These are phyloP conservation scores for Phorcus lineatus DNA, from an alignment of 2,888 invertebrate genomes.

Conservation along the genomic window DNA sequence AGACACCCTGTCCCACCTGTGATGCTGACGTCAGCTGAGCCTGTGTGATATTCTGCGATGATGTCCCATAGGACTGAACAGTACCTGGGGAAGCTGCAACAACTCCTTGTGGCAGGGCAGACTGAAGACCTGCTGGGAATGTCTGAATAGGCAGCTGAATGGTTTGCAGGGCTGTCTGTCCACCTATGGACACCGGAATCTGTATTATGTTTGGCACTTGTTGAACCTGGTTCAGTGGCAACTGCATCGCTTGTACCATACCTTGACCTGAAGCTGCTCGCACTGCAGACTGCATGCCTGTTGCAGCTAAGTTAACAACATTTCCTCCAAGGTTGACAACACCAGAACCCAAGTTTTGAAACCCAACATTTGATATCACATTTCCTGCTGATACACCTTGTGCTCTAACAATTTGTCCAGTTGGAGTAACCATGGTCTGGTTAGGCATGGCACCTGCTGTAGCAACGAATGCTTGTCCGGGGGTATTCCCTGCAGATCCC, in stretches of 20 bases:
- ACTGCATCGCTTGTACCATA: conserved; percentile 80
- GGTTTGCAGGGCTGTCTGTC: conserved; percentile 96
- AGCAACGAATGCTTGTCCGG: conserved; percentile 22
- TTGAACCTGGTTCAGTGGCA: conserved; percentile 78
- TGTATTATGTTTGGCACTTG: conserved; percentile 83
- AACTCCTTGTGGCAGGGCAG: conserved; percentile 31
- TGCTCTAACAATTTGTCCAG: conserved; percentile 63
- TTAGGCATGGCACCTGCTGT: conserved; percentile 64
- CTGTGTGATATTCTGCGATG: conserved; percentile 16
- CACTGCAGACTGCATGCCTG: conserved; percentile 45
- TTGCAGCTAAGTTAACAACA: conserved; percentile 56
- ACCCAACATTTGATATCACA: conserved; percentile 51
- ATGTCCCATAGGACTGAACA: background rate
- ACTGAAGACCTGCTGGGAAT: conserved; percentile 76
- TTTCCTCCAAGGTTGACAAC: conserved; percentile 67
- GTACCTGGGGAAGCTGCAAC: conserved; percentile 26
- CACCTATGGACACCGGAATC: conserved; percentile 90
- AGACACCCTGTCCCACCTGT: background rate
- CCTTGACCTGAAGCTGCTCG: conserved; percentile 48
- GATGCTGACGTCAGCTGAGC: background rate
- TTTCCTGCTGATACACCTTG: conserved; percentile 49
- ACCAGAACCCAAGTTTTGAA: conserved; percentile 50
- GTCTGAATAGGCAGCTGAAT: conserved; percentile 94
- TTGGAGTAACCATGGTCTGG: conserved; percentile 52
- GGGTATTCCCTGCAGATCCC: conserved; percentile 21